Percentiles rank a stretch among this genome's conserved stretches.
These are phyloP conservation scores for Clistopyga incitator DNA, from an alignment of 2,888 invertebrate genomes.

Conservation along the genomic window DNA sequence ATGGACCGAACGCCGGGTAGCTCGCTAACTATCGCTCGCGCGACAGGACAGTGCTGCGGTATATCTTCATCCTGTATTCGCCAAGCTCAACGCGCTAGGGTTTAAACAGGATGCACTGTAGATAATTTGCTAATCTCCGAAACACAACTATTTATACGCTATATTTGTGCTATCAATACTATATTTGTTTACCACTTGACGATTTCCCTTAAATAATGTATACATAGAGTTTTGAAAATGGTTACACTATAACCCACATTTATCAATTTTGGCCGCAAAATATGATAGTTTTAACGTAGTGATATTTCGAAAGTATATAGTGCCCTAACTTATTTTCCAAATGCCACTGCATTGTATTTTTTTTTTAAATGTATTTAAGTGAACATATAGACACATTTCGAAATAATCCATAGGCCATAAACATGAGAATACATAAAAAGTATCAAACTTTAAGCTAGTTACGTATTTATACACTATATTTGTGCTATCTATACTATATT, in stretches of 20 bases:
- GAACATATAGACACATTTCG: too few relatives aligned
- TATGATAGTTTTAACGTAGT: too few relatives aligned
- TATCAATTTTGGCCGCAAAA: background rate
- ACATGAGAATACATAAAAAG: too few relatives aligned
- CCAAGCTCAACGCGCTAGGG: background rate
- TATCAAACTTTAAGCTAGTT: too few relatives aligned
- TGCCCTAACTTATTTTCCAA: too few relatives aligned
- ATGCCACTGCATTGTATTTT: too few relatives aligned
- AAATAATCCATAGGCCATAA: too few relatives aligned
- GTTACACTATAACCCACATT: too few relatives aligned
- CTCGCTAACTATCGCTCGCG: slow-evolving; percentile 5
- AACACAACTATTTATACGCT: background rate
- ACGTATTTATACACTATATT: background rate
- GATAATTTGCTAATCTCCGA: background rate
- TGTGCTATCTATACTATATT: background rate
- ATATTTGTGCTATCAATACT: background rate
- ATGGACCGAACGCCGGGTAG: slow-evolving; percentile 21
- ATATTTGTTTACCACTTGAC: background rate
- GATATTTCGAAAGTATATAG: too few relatives aligned
- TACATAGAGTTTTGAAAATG: too few relatives aligned
- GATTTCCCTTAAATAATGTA: too few relatives aligned
- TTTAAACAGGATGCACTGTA: background rate
- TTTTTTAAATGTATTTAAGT: too few relatives aligned
- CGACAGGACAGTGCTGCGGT: background rate
- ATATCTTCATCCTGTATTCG: background rate